Percentiles rank a stretch among this genome's conserved stretches.
Conservation (phyloP, 2,888 invertebrate species). For the Gastrophysa polygoni region DNA sequence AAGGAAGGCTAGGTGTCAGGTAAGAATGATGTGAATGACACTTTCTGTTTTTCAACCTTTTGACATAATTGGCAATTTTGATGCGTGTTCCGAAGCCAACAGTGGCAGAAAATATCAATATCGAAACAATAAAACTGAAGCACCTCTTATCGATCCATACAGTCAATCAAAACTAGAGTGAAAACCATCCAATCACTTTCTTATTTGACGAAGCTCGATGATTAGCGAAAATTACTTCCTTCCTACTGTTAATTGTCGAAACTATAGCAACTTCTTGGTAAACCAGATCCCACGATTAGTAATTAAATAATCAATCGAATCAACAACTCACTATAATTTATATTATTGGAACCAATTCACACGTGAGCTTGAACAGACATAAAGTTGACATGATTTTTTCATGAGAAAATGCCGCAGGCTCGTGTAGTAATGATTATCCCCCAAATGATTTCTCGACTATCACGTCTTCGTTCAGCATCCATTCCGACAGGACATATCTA, state of each 20-base stretch:
- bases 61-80: too few species aligned
- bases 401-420: conserved; percentile 11
- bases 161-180: not conserved
- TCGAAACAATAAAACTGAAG: not conserved
- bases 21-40: too few species aligned
- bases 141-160: not conserved
- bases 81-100: too few species aligned
- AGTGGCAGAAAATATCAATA: too few species aligned
- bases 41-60: too few species aligned
- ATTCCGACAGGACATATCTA: not conserved
- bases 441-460: not conserved
- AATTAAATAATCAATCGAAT: not conserved
- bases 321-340: conserved; percentile 1
- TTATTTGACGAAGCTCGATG: conserved; percentile 3
- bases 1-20: too few species aligned
- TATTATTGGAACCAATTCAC: conserved; percentile 15
- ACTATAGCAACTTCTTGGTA: not conserved
- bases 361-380: conserved; percentile 4
- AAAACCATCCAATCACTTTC: not conserved
- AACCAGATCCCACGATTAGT: not conserved
- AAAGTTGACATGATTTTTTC: conserved; percentile 13
- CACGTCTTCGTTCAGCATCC: not conserved
- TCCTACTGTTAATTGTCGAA: not conserved
- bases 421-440: not conserved
- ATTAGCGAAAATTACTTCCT: not conserved